Evolutionary conservation across 2,113 vertebrate species (phyloP).

Genomic region (Acrocephalus arundinaceus): DNA sequence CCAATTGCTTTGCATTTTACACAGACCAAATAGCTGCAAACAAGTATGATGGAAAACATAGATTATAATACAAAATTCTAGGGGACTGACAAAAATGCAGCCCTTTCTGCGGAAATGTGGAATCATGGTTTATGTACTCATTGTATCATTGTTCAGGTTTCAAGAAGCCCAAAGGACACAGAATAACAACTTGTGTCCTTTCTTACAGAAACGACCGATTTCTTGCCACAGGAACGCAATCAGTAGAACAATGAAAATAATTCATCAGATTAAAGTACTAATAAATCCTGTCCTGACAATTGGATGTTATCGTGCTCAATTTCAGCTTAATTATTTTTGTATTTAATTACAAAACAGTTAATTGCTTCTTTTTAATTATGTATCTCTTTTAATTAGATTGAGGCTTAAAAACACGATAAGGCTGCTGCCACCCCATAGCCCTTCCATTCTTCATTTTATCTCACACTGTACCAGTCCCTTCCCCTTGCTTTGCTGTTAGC

Average conservation of each 20-base stretch:
- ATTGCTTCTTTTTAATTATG: conserved; percentile 73
- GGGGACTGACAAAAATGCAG: background rate
- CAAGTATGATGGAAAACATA: background rate
- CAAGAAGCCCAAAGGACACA: background rate
- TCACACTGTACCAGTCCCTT: background rate
- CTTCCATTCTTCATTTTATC: conserved; percentile 13
- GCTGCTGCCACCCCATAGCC: background rate
- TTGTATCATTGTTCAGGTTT: background rate
- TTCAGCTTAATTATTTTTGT: conserved; percentile 77
- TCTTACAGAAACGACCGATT: background rate
- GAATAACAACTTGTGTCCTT: background rate
- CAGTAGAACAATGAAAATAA: conserved; percentile 59
- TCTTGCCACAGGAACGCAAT: conserved; percentile 22
- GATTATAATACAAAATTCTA: background rate
- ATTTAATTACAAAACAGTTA: conserved; percentile 76
- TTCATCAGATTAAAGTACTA: conserved; percentile 70
- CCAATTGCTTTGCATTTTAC: background rate
- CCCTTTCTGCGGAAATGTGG: background rate
- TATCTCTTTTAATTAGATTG: conserved; percentile 68
- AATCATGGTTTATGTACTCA: background rate
- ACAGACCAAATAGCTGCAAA: accelerated
- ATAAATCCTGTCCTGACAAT: conserved; percentile 72
- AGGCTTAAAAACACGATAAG: conserved; percentile 35
- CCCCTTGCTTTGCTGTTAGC: background rate
- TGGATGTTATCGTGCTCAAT: conserved; percentile 70